Evolutionary conservation across 1,140 invertebrate species (phyloP), one percentile per base, ranked within the genome.

Genomic region (Ptiloglossa arizonensis): DNA sequence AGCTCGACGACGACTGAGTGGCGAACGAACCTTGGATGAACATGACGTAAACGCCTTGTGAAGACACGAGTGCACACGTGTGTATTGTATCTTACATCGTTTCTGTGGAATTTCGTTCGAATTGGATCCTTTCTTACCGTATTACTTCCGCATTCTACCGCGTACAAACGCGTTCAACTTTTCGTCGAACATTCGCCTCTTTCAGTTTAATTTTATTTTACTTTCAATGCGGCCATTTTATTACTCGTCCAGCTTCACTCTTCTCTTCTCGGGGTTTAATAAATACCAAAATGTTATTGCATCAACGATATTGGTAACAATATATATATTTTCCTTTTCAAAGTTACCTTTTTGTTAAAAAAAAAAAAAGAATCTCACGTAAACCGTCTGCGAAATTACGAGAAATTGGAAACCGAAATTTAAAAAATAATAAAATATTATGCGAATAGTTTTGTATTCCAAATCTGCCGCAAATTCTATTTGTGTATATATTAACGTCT

Each of bases 21-120:
- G 63, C 56, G 72, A 85, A 80, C 67, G 78, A 67, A 69, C 54
- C 57, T 70, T 52, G 72, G 52, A 66, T 72, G 54, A 56, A 78
- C 79, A 54, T 80, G 83, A 73, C 50, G 57, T 35, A 56, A 71
- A 68, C n/a, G 57, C 15, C 17, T 72, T 48, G 17, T 13, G 52
- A 27, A 35, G 44, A 29, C n/a, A 63, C 48, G 32, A 56, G 13
- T 15, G 24, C 19, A 15, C 27, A 0, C 6, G 38, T 32, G 22
- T 50, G 19, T 17, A 11, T 64, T 22, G 41, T 24, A 52, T 46
- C 56, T 73, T 77, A 74, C 32, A 50, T 44, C 52, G 46, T 72
- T 66, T 69, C 22, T 27, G 38, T 15, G 32, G 52, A 85, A 69
- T 77, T 77, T 73, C 41, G 27, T 56, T 44, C 15, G 24, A 57